phyloP scores from a whole-genome alignment of 2,113 vertebrate genomes.

The Dasyprocta punctata region DNA sequence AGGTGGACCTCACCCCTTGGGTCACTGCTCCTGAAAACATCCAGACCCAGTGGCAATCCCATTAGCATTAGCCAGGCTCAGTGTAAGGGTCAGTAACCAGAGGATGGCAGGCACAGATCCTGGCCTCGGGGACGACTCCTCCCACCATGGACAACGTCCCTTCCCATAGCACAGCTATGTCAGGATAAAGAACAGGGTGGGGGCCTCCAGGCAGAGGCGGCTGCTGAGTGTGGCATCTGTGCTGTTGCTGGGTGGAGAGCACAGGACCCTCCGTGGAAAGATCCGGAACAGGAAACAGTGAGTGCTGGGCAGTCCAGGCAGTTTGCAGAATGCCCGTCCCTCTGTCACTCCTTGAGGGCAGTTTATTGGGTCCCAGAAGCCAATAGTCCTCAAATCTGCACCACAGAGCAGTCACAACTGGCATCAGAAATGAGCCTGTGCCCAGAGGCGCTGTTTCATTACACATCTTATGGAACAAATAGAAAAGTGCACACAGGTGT shows the following conservation, averaged over 20 bases:
- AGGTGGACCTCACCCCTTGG: not conserved
- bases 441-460: not conserved
- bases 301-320: not conserved
- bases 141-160: not conserved
- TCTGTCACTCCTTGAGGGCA: too few relatives aligned
- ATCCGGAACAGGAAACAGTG: not conserved
- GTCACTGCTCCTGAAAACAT: not conserved
- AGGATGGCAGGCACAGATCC: not conserved
- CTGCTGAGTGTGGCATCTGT: not conserved
- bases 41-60: too few relatives aligned
- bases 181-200: not conserved
- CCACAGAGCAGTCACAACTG: too few relatives aligned
- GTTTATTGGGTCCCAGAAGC: too few relatives aligned
- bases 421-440: rapidly evolving
- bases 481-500: not conserved
- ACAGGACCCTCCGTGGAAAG: not conserved
- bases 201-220: not conserved
- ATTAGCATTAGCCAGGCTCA: not conserved
- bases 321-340: too few relatives aligned
- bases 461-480: too few relatives aligned
- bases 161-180: not conserved
- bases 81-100: not conserved
- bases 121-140: too few relatives aligned
- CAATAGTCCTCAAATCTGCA: too few relatives aligned
- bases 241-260: not conserved